phyloP scores from a whole-genome alignment of 1,140 invertebrate genomes.

The Trypoxylus dichotomus region DNA sequence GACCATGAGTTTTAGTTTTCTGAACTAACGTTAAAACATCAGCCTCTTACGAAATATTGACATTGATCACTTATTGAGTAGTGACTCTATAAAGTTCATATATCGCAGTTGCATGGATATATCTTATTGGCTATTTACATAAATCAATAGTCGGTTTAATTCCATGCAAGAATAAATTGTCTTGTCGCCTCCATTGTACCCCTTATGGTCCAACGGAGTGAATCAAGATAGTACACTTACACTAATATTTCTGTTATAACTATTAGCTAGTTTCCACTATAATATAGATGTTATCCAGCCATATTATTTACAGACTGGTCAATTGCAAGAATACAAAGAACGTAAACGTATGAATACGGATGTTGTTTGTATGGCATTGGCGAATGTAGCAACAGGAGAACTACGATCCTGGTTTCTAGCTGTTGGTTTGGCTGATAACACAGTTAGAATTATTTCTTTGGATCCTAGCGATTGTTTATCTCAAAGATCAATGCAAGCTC shows the following conservation, averaged over 20 bases:
- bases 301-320: slow-evolving; percentile 74
- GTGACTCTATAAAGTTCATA: neutral
- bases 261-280: neutral
- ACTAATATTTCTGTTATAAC: neutral
- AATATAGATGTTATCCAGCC: neutral
- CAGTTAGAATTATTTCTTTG: slow-evolving; percentile 95
- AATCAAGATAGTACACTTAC: slow-evolving; percentile 41
- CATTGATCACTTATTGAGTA: neutral
- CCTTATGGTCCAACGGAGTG: slow-evolving; percentile 43
- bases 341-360: slow-evolving; percentile 95
- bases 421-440: slow-evolving; percentile 95
- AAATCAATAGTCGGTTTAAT: slow-evolving; percentile 28
- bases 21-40: too few species aligned
- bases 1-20: too few species aligned
- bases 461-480: slow-evolving; percentile 93
- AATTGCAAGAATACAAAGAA: slow-evolving; percentile 98
- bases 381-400: slow-evolving; percentile 92
- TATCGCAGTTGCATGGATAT: slow-evolving; percentile 33
- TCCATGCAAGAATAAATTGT: slow-evolving; percentile 42
- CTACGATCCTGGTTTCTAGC: slow-evolving; percentile 95
- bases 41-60: too few species aligned
- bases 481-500: slow-evolving; percentile 92
- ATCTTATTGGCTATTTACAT: slow-evolving; percentile 29
- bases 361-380: slow-evolving; percentile 98
- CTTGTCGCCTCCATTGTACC: slow-evolving; percentile 48